Percentiles rank a stretch among this genome's conserved stretches.
Conservation (phyloP, 2,888 invertebrate genomes). For the Thereva unica region DNA sequence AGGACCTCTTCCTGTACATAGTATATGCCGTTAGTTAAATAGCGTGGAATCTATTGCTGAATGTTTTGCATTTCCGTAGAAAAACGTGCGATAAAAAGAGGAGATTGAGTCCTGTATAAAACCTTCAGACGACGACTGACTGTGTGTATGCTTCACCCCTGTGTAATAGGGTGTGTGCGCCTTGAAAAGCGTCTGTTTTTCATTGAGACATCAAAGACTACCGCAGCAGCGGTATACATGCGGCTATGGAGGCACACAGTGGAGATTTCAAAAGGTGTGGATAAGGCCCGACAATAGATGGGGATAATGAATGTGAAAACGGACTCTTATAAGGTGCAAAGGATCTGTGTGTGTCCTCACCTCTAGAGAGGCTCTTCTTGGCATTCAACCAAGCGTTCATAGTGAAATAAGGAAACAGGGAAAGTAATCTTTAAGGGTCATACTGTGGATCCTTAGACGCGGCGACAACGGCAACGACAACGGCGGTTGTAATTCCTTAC, state of each 20-base stretch:
- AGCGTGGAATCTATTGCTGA: slow-evolving; percentile 16
- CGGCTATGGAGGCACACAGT: slow-evolving; percentile 8
- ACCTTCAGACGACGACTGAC: slow-evolving; percentile 16
- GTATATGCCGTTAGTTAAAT: slow-evolving; percentile 1
- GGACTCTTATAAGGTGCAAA: slow-evolving; percentile 11
- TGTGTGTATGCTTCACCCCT: too few relatives aligned
- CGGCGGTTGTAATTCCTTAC: too few relatives aligned
- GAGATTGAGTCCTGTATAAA: slow-evolving; percentile 26
- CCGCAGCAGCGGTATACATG: slow-evolving; percentile 13
- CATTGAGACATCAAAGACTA: slow-evolving; percentile 22
- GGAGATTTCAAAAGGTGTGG: neutral
- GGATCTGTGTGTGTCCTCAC: neutral
- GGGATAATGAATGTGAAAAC: slow-evolving; percentile 32
- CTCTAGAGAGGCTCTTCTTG: slow-evolving; percentile 16
- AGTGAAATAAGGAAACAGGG: slow-evolving; percentile 11
- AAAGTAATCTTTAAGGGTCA: too few relatives aligned
- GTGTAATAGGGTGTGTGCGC: neutral
- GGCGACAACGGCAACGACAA: too few relatives aligned
- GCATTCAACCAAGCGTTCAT: slow-evolving; percentile 18
- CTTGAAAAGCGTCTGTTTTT: slow-evolving; percentile 13
- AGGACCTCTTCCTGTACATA: slow-evolving; percentile 1
- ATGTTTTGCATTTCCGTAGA: slow-evolving; percentile 35
- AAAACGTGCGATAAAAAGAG: slow-evolving; percentile 35
- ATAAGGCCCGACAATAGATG: slow-evolving; percentile 26
- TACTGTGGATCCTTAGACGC: too few relatives aligned